Percentiles rank a stretch among this genome's conserved stretches.
These are phyloP conservation scores for Todiramphus chloris DNA, from an alignment of 2,113 vertebrate genomes.

Conservation along the genomic window DNA sequence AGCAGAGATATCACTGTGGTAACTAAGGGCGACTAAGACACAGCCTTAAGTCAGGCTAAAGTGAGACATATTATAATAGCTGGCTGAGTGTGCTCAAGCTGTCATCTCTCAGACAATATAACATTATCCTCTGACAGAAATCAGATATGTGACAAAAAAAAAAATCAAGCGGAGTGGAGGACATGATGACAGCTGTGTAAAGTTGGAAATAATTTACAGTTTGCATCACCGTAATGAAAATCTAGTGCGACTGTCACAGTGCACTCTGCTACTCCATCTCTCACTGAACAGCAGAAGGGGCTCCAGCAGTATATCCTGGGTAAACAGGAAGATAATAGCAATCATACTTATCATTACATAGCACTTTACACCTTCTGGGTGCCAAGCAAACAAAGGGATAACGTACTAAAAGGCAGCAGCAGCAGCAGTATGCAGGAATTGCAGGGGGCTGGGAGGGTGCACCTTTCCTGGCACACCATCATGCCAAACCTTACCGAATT, in stretches of 20 bases:
- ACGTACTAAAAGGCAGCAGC: background rate
- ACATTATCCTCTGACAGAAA: conserved; percentile 68
- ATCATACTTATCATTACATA: conserved; percentile 35
- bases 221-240: conserved; percentile 69
- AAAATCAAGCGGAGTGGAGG: conserved; percentile 34
- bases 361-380: conserved; percentile 15
- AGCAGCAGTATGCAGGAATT: background rate
- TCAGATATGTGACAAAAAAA: conserved; percentile 68
- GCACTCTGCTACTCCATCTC: conserved; percentile 16
- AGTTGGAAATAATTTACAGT: conserved; percentile 68
- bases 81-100: conserved; percentile 50
- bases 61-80: conserved; percentile 68
- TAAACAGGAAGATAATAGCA: conserved; percentile 42
- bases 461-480: rapidly evolving
- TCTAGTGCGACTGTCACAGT: conserved; percentile 40
- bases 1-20: background rate
- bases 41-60: conserved; percentile 56
- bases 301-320: conserved; percentile 38
- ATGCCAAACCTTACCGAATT: rapidly evolving
- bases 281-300: conserved; percentile 26
- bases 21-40: conserved; percentile 14
- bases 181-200: conserved; percentile 62
- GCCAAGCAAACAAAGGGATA: conserved; percentile 11
- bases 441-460: background rate
- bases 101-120: conserved; percentile 66